Conservation (phyloP, 2,113 vertebrate genomes). For the Tragulus kanchil region DNA sequence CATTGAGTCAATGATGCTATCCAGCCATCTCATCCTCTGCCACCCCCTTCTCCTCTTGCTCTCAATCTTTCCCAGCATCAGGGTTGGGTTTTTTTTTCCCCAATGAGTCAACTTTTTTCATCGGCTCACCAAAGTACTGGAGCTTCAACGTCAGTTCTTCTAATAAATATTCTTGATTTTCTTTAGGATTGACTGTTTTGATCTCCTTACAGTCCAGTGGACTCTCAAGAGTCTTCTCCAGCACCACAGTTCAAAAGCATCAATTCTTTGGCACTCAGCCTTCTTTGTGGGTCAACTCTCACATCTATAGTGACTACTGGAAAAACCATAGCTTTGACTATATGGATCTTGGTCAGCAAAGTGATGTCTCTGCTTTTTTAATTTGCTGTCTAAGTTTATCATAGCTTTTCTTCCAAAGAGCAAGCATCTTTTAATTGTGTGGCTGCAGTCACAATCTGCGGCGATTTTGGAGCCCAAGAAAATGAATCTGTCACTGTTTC, state of each 20-base stretch:
- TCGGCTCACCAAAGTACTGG: background rate
- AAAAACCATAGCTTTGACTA: background rate
- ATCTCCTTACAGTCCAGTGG: background rate
- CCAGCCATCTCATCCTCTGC: background rate
- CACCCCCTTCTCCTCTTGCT: background rate
- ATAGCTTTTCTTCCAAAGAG: background rate
- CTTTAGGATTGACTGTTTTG: background rate
- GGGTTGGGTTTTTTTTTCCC: background rate
- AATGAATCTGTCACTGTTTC: background rate
- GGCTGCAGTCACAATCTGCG: background rate
- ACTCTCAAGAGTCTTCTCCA: background rate
- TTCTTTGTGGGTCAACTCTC: background rate
- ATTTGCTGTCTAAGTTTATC: background rate
- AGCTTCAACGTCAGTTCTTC: background rate
- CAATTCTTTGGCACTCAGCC: background rate
- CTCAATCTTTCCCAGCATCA: background rate
- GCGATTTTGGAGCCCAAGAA: background rate
- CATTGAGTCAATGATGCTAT: background rate
- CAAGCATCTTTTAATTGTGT: background rate
- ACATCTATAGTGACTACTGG: background rate
- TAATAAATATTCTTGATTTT: background rate
- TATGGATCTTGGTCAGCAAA: background rate
- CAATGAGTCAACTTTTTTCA: background rate
- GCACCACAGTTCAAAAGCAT: background rate
- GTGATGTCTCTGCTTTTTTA: background rate